Evolutionary conservation across 2,797 vertebrate genomes (phyloP).

Genomic region (Myotis findleyi): DNA sequence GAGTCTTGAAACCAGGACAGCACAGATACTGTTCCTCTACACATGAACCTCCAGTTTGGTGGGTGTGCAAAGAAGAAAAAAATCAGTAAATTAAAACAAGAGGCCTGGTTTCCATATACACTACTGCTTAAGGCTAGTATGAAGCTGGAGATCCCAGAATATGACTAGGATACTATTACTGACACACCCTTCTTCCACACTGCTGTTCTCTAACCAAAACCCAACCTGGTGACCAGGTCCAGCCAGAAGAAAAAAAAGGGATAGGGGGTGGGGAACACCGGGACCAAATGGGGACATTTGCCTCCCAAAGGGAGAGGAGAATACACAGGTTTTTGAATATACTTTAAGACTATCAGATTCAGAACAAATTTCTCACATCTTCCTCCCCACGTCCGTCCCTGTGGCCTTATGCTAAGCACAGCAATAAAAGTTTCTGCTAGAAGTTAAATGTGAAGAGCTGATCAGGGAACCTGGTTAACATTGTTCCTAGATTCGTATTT

Average conservation of each 20-base stretch:
- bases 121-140: background rate
- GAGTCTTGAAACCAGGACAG: conserved; percentile 47
- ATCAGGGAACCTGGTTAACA: conserved; percentile 50
- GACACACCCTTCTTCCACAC: background rate
- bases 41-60: background rate
- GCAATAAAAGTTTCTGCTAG: conserved; percentile 36
- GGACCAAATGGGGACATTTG: background rate
- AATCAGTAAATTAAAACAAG: conserved; percentile 44
- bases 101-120: conserved; percentile 20
- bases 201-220: conserved; percentile 1
- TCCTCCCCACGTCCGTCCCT: background rate
- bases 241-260: background rate
- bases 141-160: background rate
- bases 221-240: background rate
- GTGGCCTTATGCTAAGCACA: conserved; percentile 21
- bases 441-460: conserved; percentile 6
- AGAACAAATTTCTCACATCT: conserved; percentile 28
- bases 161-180: background rate
- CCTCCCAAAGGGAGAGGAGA: background rate
- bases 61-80: background rate
- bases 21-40: conserved; percentile 10
- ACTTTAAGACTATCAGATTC: conserved; percentile 39
- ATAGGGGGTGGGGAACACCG: accelerated
- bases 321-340: conserved; percentile 34
- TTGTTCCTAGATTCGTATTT: conserved; percentile 51